Evolutionary conservation across 2,888 invertebrate genomes (phyloP), one percentile per base, ranked within the genome.

Genomic region (Tanypteryx hageni): DNA sequence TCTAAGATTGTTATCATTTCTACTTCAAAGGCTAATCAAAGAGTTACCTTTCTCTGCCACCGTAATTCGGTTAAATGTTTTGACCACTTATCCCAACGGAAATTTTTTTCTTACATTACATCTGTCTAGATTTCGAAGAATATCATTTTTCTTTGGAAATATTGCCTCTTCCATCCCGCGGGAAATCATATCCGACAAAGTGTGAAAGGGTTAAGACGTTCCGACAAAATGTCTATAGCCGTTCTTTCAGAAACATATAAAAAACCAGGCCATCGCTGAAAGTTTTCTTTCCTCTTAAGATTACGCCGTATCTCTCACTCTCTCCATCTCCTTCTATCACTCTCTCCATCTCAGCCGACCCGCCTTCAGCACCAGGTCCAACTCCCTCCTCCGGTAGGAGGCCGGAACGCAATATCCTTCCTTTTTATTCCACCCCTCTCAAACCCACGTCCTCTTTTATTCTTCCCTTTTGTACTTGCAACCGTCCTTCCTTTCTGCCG

Each of bases 151-250:
- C 22, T 76, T 76, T 76, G 22, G 76, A 76, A 76, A 22, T 27
- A 76, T 22, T 76, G 76, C 76, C 22, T 76, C 76, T 13, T 22
- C 11, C 27, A 76, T 27, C 76, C 76, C 76, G 27, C 76, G 76
- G 76, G 76, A 76, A 76, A 76, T 76, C 76, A 76, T 76, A 76
- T 27, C 76, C 76, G 76, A 76, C 76, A 76, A 76, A 76, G 44
- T 22, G 27, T 13, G 76, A 76, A 76, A 76, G 27, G 76, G 27
- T 76, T 22, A 76, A 27, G 76, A 27, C 5, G 22, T 22, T 27
- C 76, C 76, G 27, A 13, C 27, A n/a, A 76, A 76, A 76, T 76
- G 76, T 76, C 76, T 13, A 27, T 22, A 76, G 22, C 76, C 11
- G 13, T 76, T 27, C 13, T 22, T 76, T 76, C 27, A 13, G 22